Conservation (phyloP, 2,797 vertebrate genomes). For the Lophius americanus region DNA sequence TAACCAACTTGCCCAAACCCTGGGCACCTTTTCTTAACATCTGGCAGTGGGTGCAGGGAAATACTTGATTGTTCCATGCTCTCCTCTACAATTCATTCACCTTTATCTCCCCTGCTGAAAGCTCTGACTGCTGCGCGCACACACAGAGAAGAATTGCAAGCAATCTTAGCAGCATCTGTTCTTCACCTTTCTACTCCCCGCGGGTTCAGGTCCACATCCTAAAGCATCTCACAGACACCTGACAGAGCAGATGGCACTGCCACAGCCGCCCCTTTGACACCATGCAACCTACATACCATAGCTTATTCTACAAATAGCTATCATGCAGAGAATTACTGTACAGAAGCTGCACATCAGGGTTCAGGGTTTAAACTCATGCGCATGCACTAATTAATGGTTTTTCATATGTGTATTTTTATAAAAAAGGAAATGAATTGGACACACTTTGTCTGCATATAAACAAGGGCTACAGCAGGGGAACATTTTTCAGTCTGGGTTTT, state of each 20-base stretch:
- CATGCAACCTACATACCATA: slow-evolving; percentile 37
- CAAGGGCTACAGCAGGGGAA: slow-evolving; percentile 5
- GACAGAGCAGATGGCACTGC: slow-evolving; percentile 59
- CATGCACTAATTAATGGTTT: too few species aligned
- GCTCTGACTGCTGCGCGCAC: slow-evolving; percentile 38
- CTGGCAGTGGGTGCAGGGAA: slow-evolving; percentile 36
- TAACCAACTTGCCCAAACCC: slow-evolving; percentile 21
- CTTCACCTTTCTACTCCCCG: slow-evolving; percentile 49
- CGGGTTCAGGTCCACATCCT: slow-evolving; percentile 56
- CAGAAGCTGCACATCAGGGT: neutral
- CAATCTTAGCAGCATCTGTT: slow-evolving; percentile 62
- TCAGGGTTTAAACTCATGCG: neutral
- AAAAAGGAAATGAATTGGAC: neutral
- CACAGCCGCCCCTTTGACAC: slow-evolving; percentile 24
- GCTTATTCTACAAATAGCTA: slow-evolving; percentile 13
- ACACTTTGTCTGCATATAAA: neutral
- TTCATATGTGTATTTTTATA: neutral
- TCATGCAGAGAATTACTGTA: neutral
- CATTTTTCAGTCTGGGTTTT: slow-evolving; percentile 20
- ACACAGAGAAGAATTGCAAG: slow-evolving; percentile 59
- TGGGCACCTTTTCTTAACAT: slow-evolving; percentile 41
- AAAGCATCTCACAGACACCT: slow-evolving; percentile 49
- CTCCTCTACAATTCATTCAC: slow-evolving; percentile 38
- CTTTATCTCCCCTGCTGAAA: slow-evolving; percentile 18
- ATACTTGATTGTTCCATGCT: slow-evolving; percentile 40